These are phyloP conservation scores for Geodia barretti DNA, from an alignment of 37 sponge, comb jelly and placozoan species.

Conservation along the genomic window DNA sequence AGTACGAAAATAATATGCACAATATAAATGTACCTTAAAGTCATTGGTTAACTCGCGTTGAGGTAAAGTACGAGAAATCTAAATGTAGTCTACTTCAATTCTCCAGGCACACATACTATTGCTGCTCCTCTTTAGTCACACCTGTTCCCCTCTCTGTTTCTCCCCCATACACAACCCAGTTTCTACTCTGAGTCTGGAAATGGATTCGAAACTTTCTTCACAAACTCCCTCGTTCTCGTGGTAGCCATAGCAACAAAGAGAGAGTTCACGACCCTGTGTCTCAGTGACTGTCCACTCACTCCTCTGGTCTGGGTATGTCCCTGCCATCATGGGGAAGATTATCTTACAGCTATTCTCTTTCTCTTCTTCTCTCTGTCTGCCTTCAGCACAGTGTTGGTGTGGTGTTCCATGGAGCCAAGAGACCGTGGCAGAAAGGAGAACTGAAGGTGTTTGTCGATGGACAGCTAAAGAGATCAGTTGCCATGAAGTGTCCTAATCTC, in stretches of 20 bases:
- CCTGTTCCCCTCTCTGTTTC: too few species aligned
- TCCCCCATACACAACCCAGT: too few species aligned
- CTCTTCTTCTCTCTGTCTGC: constrained; percentile 1
- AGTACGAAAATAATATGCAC: too few species aligned
- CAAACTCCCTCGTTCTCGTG: constrained; percentile 54
- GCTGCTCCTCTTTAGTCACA: too few species aligned
- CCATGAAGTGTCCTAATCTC: constrained; percentile 59
- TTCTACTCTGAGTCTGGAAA: constrained; percentile 70
- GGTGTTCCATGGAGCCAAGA: constrained; percentile 36
- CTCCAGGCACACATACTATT: too few species aligned
- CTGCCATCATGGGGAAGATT: not conserved
- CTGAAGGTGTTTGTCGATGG: constrained; percentile 76
- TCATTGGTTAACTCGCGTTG: too few species aligned
- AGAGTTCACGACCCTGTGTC: constrained; percentile 59
- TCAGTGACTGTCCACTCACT: constrained; percentile 47
- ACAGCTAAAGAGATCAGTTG: constrained; percentile 11
- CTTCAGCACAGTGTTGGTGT: constrained; percentile 76
- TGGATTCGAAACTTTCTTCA: constrained; percentile 95
- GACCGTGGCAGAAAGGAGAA: constrained; percentile 48
- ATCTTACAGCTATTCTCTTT: not conserved
- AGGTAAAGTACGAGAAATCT: too few species aligned
- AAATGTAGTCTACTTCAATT: too few species aligned
- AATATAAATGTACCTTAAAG: too few species aligned
- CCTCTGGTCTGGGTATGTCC: constrained; percentile 67
- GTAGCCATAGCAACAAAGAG: constrained; percentile 79